These are phyloP conservation scores for Macrosoma leucophasiata DNA, from an alignment of 2,888 invertebrate species.

Conservation along the genomic window DNA sequence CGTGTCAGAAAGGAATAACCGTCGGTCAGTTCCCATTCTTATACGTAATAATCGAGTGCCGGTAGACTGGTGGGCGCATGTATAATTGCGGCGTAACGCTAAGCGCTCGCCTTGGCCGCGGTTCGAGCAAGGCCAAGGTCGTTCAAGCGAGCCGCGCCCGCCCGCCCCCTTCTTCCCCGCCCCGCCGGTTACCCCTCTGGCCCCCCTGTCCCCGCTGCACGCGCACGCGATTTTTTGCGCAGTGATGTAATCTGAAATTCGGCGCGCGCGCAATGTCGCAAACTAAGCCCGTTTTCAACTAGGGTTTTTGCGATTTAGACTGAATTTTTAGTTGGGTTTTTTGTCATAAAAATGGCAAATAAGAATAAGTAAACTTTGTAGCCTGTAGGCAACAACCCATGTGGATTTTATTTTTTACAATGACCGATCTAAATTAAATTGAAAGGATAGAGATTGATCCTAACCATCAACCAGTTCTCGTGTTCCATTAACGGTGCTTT, in stretches of 20 bases:
- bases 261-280: conserved; percentile 67
- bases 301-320: no score
- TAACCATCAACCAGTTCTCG: no score
- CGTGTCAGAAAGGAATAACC: conserved; percentile 5
- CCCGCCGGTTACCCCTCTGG: conserved; percentile 20
- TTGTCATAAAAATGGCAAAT: no score
- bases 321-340: no score
- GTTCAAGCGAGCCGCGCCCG: conserved; percentile 34
- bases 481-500: no score
- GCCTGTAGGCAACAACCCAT: no score
- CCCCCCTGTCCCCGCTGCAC: conserved; percentile 31
- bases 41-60: conserved; percentile 37
- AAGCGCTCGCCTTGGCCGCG: conserved; percentile 67
- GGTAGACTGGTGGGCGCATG: conserved; percentile 68
- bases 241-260: conserved; percentile 71
- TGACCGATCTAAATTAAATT: no score
- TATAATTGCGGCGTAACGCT: conserved; percentile 59
- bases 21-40: conserved; percentile 19
- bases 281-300: no score
- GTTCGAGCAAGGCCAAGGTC: conserved; percentile 71
- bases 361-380: no score
- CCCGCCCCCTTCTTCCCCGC: conserved; percentile 27
- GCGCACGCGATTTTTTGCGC: conserved; percentile 64
- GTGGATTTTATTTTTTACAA: no score
- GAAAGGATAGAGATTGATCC: no score